These are phyloP conservation scores for Myotis davidii DNA, from an alignment of 2,113 vertebrate genomes.

Conservation along the genomic window DNA sequence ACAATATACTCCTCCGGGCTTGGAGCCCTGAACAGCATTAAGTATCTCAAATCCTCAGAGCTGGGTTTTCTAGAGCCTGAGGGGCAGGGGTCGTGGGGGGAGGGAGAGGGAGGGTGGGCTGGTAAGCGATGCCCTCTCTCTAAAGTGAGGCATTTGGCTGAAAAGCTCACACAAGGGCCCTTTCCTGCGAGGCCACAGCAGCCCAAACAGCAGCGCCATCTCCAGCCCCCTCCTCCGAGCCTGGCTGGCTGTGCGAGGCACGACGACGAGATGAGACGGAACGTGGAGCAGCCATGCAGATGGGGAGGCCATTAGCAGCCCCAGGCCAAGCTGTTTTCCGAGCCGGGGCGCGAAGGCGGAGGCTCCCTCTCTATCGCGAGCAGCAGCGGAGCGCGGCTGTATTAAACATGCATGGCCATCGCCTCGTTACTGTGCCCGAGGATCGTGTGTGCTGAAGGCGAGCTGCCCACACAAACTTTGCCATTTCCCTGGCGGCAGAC, in stretches of 20 bases:
- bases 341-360: fast-evolving
- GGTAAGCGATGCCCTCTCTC: fast-evolving
- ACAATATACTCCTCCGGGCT: background rate
- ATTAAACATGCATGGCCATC: background rate
- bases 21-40: fast-evolving
- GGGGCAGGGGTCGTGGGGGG: too few relatives aligned
- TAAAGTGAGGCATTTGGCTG: fast-evolving
- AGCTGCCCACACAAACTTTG: background rate
- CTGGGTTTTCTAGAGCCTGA: background rate
- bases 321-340: background rate
- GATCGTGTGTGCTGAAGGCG: fast-evolving
- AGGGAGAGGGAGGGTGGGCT: fast-evolving
- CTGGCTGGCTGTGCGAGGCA: background rate
- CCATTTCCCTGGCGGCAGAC: background rate
- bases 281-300: background rate
- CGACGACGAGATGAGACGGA: background rate
- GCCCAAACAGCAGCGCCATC: background rate
- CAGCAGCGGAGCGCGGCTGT: fast-evolving
- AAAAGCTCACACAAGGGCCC: background rate
- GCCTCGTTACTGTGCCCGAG: background rate
- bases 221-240: background rate
- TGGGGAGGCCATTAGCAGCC: background rate
- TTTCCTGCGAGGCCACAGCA: background rate
- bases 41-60: background rate
- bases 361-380: background rate